These are phyloP conservation scores for Pseudonaja textilis DNA, from an alignment of 2,113 vertebrate species.

Conservation along the genomic window DNA sequence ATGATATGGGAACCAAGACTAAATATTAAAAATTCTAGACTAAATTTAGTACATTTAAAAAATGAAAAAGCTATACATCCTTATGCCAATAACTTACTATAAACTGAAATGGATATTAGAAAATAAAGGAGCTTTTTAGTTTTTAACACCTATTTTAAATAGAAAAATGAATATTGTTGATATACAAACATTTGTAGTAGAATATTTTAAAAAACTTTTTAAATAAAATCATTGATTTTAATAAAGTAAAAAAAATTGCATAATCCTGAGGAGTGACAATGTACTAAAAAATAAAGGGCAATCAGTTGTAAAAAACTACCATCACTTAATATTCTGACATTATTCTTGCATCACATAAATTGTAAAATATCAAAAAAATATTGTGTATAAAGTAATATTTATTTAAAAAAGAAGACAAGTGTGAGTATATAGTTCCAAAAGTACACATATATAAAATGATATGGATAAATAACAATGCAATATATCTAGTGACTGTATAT, in stretches of 20 bases:
- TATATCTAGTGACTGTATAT: neutral
- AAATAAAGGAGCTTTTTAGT: neutral
- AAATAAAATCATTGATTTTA: neutral
- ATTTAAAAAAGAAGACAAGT: neutral
- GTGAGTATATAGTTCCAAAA: neutral
- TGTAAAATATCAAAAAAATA: neutral
- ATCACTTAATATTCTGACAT: neutral
- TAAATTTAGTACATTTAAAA: neutral
- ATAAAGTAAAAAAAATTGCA: neutral
- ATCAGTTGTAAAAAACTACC: neutral
- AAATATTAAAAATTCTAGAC: neutral
- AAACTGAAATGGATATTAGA: neutral
- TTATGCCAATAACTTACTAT: neutral
- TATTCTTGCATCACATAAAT: neutral
- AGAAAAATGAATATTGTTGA: neutral
- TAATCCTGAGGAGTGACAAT: neutral
- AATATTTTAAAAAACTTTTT: neutral
- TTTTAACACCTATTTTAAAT: neutral
- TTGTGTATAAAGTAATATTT: neutral
- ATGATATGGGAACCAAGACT: neutral
- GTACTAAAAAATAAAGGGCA: neutral
- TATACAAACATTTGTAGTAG: neutral
- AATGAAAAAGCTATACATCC: neutral
- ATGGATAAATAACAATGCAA: neutral
- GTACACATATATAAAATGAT: neutral